Percentiles rank a stretch among this genome's conserved stretches.
These are phyloP conservation scores for Arbacia lixula DNA, from an alignment of 53 echinoderm and acorn worm genomes.

Conservation along the genomic window DNA sequence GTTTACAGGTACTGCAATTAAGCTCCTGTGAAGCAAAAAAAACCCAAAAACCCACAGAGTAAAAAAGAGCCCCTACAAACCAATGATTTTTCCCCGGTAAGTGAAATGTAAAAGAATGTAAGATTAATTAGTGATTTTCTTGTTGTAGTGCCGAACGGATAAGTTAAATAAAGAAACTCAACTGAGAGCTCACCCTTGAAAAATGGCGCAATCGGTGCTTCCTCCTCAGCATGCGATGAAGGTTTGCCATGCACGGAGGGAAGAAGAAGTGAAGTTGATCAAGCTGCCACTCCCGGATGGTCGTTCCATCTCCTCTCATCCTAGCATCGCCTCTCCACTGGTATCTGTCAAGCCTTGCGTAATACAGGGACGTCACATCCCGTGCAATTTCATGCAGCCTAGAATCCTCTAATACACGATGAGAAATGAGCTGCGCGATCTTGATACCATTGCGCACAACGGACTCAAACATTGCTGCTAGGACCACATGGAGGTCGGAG, in stretches of 20 bases:
- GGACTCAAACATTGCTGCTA: constrained; percentile 77
- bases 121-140: too few relatives aligned
- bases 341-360: too few relatives aligned
- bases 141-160: too few relatives aligned
- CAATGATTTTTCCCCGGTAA: too few relatives aligned
- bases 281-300: constrained; percentile 34
- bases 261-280: constrained; percentile 59
- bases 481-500: constrained; percentile 70
- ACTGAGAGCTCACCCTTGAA: constrained; percentile 80
- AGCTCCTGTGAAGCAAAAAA: too few relatives aligned
- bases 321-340: too few relatives aligned
- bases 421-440: constrained; percentile 41
- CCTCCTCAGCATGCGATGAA: constrained; percentile 70
- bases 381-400: constrained; percentile 61
- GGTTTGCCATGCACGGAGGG: constrained; percentile 92
- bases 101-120: too few relatives aligned
- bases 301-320: constrained; percentile 10
- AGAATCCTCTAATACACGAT: constrained; percentile 55
- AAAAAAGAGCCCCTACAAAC: too few relatives aligned
- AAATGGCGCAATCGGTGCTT: constrained; percentile 91
- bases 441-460: constrained; percentile 67
- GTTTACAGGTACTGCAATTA: too few relatives aligned
- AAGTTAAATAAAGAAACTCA: too few relatives aligned
- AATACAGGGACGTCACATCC: too few relatives aligned
- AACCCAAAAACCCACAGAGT: too few relatives aligned